Base-by-base conservation (phyloP, 2,113 vertebrate species). In the Calidris pygmaea region DNA sequence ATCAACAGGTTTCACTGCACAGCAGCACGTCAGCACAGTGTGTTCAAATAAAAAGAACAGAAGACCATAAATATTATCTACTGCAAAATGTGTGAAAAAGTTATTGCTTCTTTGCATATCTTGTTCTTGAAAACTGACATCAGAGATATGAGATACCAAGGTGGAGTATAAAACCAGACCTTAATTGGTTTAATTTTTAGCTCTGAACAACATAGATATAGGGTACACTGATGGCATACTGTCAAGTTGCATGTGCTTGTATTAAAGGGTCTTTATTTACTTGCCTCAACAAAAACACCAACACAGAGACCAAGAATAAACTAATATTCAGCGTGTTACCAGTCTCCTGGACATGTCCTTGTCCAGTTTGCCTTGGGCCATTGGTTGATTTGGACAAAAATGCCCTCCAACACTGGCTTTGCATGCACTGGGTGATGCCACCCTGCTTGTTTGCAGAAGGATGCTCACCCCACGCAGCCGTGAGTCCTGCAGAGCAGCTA, bases 171-270 rank as follows among this genome's bases (percentile, higher is more conserved):
- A 95, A 93, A 82, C 12, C 53, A 79, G 35, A 14, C 16, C 34
- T 45, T 79, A 87, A 90, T 14, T 87, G 47, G 91, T 73, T 96
- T 95, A 95, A 95, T 89, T 82, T 95, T 97, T 97, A 95, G n/a
- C 87, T 89, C 81, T 80, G 50, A 85, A 79, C 10, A 6, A 15
- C 29, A 63, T 6, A 81, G 30, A 27, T 79, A 45, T 3, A 48
- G 9, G 12, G 13, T 71, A 22, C 32, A 15, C 3, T 55, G 35
- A 43, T n/a, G 8, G 16, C 5, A 0, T 47, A 27, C 21, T 71
- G 39, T 52, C 43, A 65, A 30, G 58, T 14, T 59, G 22, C 34
- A 45, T 30, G 7, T 27, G 29, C 7, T 94, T 63, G 53, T 79
- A 52, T n/a, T 70, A 74, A 73, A 82, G 23, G 7, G 14, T 34